These are phyloP conservation scores for Forbesichthys agassizii DNA, from an alignment of 2,113 vertebrate genomes.

Conservation along the genomic window DNA sequence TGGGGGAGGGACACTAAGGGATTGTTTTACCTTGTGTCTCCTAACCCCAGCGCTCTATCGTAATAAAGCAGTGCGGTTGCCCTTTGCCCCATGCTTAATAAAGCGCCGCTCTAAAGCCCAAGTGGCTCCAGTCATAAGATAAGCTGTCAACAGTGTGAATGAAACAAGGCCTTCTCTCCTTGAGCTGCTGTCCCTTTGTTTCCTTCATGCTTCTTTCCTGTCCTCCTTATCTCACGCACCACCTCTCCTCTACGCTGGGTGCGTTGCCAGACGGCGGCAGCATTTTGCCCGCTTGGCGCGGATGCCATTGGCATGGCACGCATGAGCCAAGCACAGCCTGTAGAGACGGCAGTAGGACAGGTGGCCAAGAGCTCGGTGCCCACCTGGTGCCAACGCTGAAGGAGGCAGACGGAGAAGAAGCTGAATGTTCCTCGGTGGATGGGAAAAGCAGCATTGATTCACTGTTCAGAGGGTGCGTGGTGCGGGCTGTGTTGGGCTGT, in stretches of 20 bases:
- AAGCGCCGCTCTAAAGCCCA: conserved; percentile 4
- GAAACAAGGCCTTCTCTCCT: conserved; percentile 1
- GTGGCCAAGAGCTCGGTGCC: conserved; percentile 45
- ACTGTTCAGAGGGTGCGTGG: conserved; percentile 22
- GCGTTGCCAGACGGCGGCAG: conserved; percentile 25
- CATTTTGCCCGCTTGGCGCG: conserved; percentile 51
- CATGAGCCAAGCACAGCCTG: conserved; percentile 43
- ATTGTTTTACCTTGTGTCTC: conserved; percentile 18
- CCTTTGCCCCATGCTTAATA: not conserved
- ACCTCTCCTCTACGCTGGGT: not conserved
- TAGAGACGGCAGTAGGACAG: conserved; percentile 32
- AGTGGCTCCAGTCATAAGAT: conserved; percentile 14
- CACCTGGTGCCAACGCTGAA: conserved; percentile 46
- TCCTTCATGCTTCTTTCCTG: not conserved
- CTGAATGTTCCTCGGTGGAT: conserved; percentile 48
- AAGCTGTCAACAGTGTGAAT: conserved; percentile 25
- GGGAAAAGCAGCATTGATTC: conserved; percentile 53
- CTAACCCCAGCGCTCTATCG: conserved; percentile 3
- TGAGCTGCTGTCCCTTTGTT: not conserved
- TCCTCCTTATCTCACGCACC: not conserved
- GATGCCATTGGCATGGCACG: conserved; percentile 38
- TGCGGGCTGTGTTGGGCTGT: not conserved
- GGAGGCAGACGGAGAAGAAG: conserved; percentile 22
- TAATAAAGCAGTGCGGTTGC: conserved; percentile 19
- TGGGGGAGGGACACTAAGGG: conserved; percentile 8